Conservation (phyloP, 2,797 vertebrate genomes). For the Alfaro cultratus region DNA sequence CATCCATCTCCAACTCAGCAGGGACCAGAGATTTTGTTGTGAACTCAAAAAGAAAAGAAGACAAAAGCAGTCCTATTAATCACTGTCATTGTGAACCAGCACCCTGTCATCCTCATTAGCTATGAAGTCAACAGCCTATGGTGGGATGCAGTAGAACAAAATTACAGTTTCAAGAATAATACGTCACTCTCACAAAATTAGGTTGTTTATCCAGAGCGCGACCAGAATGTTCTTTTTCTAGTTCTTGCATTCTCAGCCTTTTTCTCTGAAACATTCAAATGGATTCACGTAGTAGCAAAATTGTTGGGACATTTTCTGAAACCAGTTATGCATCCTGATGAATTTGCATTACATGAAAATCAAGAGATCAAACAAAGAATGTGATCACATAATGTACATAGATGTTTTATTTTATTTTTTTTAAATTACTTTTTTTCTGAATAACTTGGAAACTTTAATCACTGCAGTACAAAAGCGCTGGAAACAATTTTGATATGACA, state of each 20-base stretch:
- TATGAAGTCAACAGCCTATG: neutral
- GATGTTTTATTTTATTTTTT: too few species aligned
- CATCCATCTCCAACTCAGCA: conserved; percentile 68
- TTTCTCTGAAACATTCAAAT: neutral
- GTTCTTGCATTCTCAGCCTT: neutral
- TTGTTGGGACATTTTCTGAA: conserved; percentile 66
- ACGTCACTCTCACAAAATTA: neutral
- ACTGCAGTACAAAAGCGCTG: neutral
- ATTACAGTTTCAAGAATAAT: neutral
- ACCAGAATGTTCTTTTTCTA: neutral
- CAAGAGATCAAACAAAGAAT: conserved; percentile 48
- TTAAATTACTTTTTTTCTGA: neutral
- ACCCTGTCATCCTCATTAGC: conserved; percentile 10
- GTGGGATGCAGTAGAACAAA: neutral
- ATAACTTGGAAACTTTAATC: neutral
- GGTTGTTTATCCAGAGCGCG: neutral
- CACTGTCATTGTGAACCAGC: conserved; percentile 60
- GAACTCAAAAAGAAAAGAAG: conserved; percentile 52
- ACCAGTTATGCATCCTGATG: conserved; percentile 67
- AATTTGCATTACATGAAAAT: conserved; percentile 53
- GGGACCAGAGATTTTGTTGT: conserved; percentile 60
- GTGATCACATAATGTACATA: conserved; percentile 38
- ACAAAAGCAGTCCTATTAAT: conserved; percentile 50
- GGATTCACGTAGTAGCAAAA: conserved; percentile 36
- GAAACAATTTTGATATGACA: neutral